Conservation (phyloP, 2,113 vertebrate species). For the Carassius carassius region DNA sequence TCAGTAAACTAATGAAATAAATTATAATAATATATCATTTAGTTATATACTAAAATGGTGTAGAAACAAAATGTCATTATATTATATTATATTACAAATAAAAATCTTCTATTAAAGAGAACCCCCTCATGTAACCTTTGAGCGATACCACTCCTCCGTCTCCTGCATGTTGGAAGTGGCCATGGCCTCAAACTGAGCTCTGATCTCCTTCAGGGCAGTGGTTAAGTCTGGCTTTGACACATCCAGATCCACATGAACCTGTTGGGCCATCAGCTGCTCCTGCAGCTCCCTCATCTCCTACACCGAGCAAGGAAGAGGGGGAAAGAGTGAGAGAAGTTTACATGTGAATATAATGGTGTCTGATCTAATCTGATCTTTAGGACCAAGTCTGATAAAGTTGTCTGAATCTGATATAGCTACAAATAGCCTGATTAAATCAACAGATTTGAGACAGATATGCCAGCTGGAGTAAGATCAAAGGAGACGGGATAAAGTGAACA, state of each 20-base stretch:
- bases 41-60: not conserved
- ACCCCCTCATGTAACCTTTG: conserved; percentile 80
- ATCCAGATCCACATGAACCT: conserved; percentile 84
- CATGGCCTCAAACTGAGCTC: conserved; percentile 86
- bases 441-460: not conserved
- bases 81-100: not conserved
- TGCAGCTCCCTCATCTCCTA: conserved; percentile 87
- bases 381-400: not conserved
- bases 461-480: not conserved
- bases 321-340: not conserved
- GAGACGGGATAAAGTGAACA: not conserved
- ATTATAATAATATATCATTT: not conserved
- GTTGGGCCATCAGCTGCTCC: conserved; percentile 82
- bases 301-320: not conserved
- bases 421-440: not conserved
- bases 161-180: conserved; percentile 87
- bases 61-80: not conserved
- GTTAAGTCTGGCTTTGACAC: conserved; percentile 87
- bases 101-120: not conserved
- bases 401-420: not conserved
- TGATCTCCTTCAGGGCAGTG: conserved; percentile 85
- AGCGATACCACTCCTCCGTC: conserved; percentile 91
- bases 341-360: not conserved
- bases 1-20: conserved; percentile 79
- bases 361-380: not conserved